Percentiles rank a stretch among this genome's conserved stretches.
Evolutionary conservation across 2,797 vertebrate genomes (phyloP).

Genomic region (Falco rusticolus): DNA sequence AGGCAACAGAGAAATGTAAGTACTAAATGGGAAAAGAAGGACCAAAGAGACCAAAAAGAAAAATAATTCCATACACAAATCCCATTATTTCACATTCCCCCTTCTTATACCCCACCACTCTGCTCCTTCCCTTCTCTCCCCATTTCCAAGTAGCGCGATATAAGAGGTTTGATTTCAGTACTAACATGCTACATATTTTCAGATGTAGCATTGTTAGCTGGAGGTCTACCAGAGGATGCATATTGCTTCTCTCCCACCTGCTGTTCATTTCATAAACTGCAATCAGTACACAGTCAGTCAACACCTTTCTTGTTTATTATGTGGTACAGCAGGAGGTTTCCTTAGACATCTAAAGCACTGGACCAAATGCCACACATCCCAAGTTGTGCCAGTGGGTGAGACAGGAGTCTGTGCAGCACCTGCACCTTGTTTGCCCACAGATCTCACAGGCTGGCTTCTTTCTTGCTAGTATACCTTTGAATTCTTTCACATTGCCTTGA

Average conservation of each 20-base stretch:
- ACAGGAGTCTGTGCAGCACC: not conserved
- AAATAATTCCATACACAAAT: not conserved
- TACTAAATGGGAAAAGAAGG: not conserved
- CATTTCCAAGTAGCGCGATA: not conserved
- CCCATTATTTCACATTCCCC: not conserved
- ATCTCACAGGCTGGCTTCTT: not conserved
- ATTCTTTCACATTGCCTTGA: not conserved
- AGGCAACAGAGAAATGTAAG: not conserved
- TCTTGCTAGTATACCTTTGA: not conserved
- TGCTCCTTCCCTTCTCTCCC: not conserved
- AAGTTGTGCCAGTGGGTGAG: not conserved
- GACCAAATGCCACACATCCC: not conserved
- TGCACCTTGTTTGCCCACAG: not conserved
- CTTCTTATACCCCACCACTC: not conserved
- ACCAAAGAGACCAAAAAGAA: not conserved
- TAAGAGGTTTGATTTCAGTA: not conserved
- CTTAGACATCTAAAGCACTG: constrained; percentile 1
- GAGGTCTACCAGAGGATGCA: constrained; percentile 36
- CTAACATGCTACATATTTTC: not conserved
- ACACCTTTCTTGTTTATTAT: constrained; percentile 54
- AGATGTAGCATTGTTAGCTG: constrained; percentile 16
- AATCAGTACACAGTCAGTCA: constrained; percentile 49
- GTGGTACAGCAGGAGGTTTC: constrained; percentile 27
- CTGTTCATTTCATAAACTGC: constrained; percentile 72
- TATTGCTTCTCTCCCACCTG: constrained; percentile 70